A percentile compares a stretch with the other conserved stretches of the same genome.
Conservation (phyloP, 2,888 invertebrate genomes). For the Dynastes grantii region DNA sequence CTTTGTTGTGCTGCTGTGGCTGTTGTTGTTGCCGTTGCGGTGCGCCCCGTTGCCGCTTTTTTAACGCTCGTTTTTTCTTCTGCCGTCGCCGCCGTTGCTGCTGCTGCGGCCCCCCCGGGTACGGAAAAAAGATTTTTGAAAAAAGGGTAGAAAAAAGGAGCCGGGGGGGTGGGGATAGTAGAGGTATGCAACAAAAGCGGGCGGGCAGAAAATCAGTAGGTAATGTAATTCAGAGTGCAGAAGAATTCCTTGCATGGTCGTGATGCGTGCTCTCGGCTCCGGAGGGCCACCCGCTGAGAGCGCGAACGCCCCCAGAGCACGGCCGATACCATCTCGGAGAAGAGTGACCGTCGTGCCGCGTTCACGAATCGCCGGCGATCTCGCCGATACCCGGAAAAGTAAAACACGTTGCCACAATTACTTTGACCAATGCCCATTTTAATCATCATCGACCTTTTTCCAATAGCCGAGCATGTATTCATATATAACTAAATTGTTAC, state of each 20-base stretch:
- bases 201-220: too few relatives aligned
- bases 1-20: slow-evolving; percentile 26
- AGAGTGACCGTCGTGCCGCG: background rate
- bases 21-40: background rate
- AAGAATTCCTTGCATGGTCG: slow-evolving; percentile 55
- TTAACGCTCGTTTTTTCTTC: slow-evolving; percentile 24
- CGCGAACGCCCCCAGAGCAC: slow-evolving; percentile 52
- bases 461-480: too few relatives aligned
- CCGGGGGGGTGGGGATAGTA: background rate
- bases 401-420: too few relatives aligned
- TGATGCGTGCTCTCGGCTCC: slow-evolving; percentile 59
- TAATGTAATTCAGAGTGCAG: slow-evolving; percentile 59
- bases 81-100: background rate
- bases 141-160: slow-evolving; percentile 51
- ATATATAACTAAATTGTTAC: too few relatives aligned
- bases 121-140: slow-evolving; percentile 35
- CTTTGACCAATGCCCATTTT: too few relatives aligned
- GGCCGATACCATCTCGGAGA: slow-evolving; percentile 53
- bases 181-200: background rate
- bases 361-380: background rate
- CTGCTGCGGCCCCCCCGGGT: slow-evolving; percentile 9
- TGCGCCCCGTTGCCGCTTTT: slow-evolving; percentile 16
- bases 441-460: too few relatives aligned
- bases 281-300: slow-evolving; percentile 57
- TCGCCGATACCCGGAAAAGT: slow-evolving; percentile 7